Base-by-base conservation (phyloP, 2,797 vertebrate genomes). In the Chaetodon trifasciatus region DNA sequence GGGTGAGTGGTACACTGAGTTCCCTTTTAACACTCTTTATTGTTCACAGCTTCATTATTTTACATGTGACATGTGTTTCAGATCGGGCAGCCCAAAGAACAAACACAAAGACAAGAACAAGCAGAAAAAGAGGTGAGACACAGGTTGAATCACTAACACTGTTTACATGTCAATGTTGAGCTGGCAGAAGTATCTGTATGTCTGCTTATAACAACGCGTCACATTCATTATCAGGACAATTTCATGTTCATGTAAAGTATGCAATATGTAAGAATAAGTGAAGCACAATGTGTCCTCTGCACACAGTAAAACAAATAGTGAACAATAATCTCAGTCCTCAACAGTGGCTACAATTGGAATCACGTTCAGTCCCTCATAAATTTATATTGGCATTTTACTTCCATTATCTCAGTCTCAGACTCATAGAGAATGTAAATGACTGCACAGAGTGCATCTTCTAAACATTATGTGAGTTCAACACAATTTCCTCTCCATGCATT, bases 71-170 rank as follows among this genome's bases (percentile, higher is more conserved):
- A 3, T 90, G 64, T 83, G 66, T 93, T 91, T 84, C 94, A 99
- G 98, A 93, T 98, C 98, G 37, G 95, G 96, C 81, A 98, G 97
- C 92, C 96, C 95, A 87, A 98, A 97, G 95, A 98, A 94, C 96
- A 99, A 97, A 96, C 95, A 97, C 91, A 99, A 97, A 96, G 97
- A 99, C 91, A 98, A 97, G 96, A 98, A 94, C 95, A 99, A 98
- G 96, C 96, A 97, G 76, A 97, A 96, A 76, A 98, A 97, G 92
- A 97, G 98, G 98, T 95, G 88, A 95, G 93, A 78, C 2, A 24
- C 49, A 42, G 28, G 15, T 1, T 47, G 5, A 69, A 16, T 70
- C 61, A n/a, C 42, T 16, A 10, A 60, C 19, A 32, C n/a, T 50
- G 32, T 74, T 56, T 52, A 37, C 37, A 74, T 74, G 63, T 50